Conservation (phyloP, 2,797 vertebrate species). For the Diceros bicornis region DNA sequence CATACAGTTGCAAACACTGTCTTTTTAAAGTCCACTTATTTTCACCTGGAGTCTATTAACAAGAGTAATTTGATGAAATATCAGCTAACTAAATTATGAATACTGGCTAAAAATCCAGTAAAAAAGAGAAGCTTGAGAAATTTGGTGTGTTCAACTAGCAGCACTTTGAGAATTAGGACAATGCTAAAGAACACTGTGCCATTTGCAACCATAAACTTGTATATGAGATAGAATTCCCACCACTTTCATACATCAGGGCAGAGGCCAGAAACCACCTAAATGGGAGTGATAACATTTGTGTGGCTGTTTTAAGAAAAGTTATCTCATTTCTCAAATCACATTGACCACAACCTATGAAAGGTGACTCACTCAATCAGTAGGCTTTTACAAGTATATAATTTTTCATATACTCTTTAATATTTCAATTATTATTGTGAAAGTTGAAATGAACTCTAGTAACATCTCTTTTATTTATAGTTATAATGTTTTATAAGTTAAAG, state of each 20-base stretch:
- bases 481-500: neutral
- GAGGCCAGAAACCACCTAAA: neutral
- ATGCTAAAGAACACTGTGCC: neutral
- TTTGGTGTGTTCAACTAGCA: neutral
- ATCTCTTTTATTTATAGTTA: slow-evolving; percentile 11
- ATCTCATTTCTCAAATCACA: slow-evolving; percentile 31
- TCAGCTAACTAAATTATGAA: neutral
- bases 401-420: slow-evolving; percentile 16
- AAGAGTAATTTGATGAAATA: neutral
- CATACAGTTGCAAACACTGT: neutral
- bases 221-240: neutral
- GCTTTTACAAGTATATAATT: neutral
- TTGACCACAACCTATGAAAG: neutral
- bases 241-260: neutral
- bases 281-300: neutral
- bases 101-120: slow-evolving; percentile 29
- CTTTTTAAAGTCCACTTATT: slow-evolving; percentile 21
- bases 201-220: neutral
- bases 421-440: neutral
- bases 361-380: neutral
- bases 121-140: neutral
- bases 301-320: neutral
- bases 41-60: neutral
- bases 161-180: neutral
- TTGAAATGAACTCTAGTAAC: neutral